Evolutionary conservation across 2,113 vertebrate species (phyloP).

Genomic region (Heliornis fulica): DNA sequence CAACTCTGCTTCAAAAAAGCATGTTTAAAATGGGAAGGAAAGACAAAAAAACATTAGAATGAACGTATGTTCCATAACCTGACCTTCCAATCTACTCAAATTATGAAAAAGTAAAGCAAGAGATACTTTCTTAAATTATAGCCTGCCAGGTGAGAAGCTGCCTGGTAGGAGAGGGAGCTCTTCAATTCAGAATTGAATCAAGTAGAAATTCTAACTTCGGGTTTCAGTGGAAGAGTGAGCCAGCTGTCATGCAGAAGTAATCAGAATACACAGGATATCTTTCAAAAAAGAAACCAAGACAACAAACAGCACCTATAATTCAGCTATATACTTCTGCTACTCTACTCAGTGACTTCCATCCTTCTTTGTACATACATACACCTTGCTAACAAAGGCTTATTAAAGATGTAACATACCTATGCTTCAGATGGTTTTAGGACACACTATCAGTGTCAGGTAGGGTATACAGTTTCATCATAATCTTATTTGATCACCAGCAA

Average conservation of each 20-base stretch:
- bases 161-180: background rate
- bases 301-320: background rate
- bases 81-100: background rate
- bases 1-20: background rate
- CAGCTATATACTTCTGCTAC: background rate
- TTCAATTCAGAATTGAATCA: background rate
- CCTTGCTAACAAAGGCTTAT: background rate
- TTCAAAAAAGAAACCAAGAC: background rate
- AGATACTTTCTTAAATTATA: accelerated
- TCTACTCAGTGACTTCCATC: background rate
- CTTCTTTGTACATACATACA: background rate
- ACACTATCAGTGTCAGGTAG: background rate
- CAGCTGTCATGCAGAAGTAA: background rate
- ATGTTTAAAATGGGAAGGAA: background rate
- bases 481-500: background rate
- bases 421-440: background rate
- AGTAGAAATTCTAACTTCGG: background rate
- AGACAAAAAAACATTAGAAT: background rate
- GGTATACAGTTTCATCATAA: background rate
- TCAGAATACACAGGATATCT: background rate
- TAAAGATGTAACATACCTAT: background rate
- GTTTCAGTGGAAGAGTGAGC: background rate
- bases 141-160: background rate
- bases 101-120: background rate
- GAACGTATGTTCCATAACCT: background rate